Conservation (phyloP, 2,888 invertebrate species). For the Corythucha ciliata region DNA sequence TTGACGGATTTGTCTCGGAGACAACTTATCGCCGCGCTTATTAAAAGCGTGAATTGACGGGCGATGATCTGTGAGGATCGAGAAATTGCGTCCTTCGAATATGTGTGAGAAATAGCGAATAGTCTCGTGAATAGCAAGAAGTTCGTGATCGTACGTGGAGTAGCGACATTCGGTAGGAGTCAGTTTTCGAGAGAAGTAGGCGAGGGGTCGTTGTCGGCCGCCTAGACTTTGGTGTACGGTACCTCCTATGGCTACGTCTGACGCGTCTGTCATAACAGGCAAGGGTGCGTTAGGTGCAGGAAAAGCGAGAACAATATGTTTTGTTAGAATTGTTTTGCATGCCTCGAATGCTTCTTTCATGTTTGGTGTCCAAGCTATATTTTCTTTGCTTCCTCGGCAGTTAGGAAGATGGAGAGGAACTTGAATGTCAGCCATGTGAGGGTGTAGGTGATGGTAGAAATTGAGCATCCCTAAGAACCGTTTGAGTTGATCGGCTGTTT, state of each 20-base stretch:
- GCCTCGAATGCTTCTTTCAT: constrained; percentile 24
- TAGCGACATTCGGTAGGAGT: constrained; percentile 39
- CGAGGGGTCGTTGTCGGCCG: constrained; percentile 28
- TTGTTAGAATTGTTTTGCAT: constrained; percentile 24
- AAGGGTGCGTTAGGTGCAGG: constrained; percentile 16
- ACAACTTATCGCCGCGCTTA: constrained; percentile 17
- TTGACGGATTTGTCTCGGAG: constrained; percentile 24
- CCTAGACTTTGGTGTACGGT: constrained; percentile 39
- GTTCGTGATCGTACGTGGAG: constrained; percentile 41
- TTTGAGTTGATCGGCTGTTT: not conserved
- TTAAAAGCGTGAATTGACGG: constrained; percentile 8
- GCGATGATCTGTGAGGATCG: constrained; percentile 8
- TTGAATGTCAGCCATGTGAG: constrained; percentile 18
- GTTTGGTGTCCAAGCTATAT: constrained; percentile 29
- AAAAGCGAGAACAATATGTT: constrained; percentile 27
- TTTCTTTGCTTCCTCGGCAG: constrained; percentile 29
- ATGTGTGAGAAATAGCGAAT: constrained; percentile 3
- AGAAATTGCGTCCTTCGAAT: constrained; percentile 6
- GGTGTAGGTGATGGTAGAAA: constrained; percentile 4
- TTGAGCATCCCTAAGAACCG: constrained; percentile 14
- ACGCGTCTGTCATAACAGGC: constrained; percentile 34
- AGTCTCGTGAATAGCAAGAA: constrained; percentile 10
- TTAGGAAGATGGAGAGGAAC: constrained; percentile 11
- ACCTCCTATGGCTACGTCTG: constrained; percentile 38
- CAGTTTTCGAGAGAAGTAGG: constrained; percentile 31